Conservation (phyloP, 2,888 invertebrate genomes). For the Notodonta dromedarius region DNA sequence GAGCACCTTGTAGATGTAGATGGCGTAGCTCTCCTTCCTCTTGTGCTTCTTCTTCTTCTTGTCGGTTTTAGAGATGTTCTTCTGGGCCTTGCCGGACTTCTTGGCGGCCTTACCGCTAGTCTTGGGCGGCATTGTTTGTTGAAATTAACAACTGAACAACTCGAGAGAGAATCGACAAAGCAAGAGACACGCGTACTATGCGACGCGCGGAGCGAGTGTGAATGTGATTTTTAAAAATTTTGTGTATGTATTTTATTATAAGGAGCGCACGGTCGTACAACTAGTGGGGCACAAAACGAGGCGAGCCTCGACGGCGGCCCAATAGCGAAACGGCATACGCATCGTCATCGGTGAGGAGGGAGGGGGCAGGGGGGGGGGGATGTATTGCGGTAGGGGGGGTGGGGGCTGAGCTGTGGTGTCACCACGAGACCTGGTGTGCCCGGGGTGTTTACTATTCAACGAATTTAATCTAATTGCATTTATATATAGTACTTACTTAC, state of each 20-base stretch:
- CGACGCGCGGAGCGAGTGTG: too few relatives aligned
- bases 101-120: constrained; percentile 41
- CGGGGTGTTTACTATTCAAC: too few relatives aligned
- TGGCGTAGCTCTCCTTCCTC: constrained; percentile 84
- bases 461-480: too few relatives aligned
- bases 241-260: too few relatives aligned
- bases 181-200: too few relatives aligned
- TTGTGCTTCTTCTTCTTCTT: constrained; percentile 84
- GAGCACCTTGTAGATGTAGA: constrained; percentile 86
- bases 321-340: not conserved
- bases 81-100: constrained; percentile 83
- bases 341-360: not conserved
- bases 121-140: constrained; percentile 36
- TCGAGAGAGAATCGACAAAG: too few relatives aligned
- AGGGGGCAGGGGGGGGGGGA: too few relatives aligned
- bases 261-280: not conserved
- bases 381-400: too few relatives aligned
- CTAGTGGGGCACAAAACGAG: not conserved
- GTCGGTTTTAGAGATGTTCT: constrained; percentile 82
- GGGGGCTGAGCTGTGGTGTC: not conserved
- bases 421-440: not conserved
- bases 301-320: not conserved
- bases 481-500: too few relatives aligned
- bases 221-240: not conserved
- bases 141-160: too few relatives aligned